Percentiles rank a stretch among this genome's conserved stretches.
Evolutionary conservation across 2,888 invertebrate species (phyloP).

Genomic region (Ariolimax columbianus): DNA sequence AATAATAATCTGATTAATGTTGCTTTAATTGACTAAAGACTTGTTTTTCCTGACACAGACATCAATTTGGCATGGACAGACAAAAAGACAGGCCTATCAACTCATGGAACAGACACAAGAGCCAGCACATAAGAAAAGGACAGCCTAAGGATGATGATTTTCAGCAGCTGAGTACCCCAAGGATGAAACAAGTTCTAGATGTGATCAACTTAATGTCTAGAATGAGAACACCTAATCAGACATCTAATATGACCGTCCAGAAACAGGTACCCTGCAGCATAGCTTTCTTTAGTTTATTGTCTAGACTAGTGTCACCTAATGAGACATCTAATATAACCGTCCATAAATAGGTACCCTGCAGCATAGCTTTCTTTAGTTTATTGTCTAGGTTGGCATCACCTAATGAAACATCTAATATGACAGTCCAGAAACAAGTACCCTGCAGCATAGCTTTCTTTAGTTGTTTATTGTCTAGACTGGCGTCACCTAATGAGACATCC

Average conservation of each 20-base stretch:
- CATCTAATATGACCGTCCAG: background rate
- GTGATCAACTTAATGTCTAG: slow-evolving; percentile 38
- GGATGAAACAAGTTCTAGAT: slow-evolving; percentile 26
- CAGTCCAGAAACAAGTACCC: slow-evolving; percentile 25
- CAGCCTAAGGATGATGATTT: background rate
- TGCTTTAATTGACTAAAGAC: background rate
- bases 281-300: background rate
- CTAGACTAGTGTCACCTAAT: slow-evolving; percentile 7
- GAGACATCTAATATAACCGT: background rate
- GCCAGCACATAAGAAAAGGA: slow-evolving; percentile 5
- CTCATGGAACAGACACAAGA: background rate
- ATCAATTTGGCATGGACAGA: background rate
- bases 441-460: background rate
- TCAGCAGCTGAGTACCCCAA: background rate
- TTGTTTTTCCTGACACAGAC: background rate
- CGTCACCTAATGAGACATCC: slow-evolving; percentile 18
- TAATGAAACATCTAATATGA: slow-evolving; percentile 12
- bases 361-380: background rate
- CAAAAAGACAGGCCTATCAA: background rate
- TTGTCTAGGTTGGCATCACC: slow-evolving; percentile 16
- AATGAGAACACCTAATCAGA: slow-evolving; percentile 8
- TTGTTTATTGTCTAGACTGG: slow-evolving; percentile 21
- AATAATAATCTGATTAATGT: background rate
- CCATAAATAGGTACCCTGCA: slow-evolving; percentile 23
- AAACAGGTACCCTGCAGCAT: slow-evolving; percentile 14